Evolutionary conservation across 2,797 vertebrate species (phyloP).

Genomic region (Natrix natrix): DNA sequence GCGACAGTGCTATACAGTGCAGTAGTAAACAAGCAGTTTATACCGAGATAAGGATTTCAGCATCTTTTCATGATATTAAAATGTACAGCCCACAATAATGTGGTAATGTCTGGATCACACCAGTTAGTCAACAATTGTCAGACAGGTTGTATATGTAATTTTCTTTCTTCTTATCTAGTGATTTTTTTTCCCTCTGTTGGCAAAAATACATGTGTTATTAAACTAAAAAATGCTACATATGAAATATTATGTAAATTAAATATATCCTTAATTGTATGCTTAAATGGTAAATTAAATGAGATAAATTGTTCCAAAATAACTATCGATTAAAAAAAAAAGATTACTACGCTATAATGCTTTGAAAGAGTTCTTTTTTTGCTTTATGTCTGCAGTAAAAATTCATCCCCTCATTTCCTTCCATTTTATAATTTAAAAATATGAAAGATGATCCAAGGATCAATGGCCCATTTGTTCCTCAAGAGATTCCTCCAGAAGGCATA

Average conservation of each 20-base stretch:
- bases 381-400: slow-evolving; percentile 32
- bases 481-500: slow-evolving; percentile 42
- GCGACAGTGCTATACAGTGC: not conserved
- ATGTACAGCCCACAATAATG: not conserved
- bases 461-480: slow-evolving; percentile 49
- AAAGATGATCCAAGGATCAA: slow-evolving; percentile 53
- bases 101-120: not conserved
- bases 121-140: not conserved
- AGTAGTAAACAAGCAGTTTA: not conserved
- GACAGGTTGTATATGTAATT: not conserved
- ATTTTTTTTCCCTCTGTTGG: not conserved
- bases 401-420: slow-evolving; percentile 35
- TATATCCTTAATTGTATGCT: not conserved
- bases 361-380: slow-evolving; percentile 36
- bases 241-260: slow-evolving; percentile 16
- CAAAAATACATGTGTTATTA: not conserved
- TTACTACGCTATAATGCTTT: slow-evolving; percentile 38
- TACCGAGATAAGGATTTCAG: not conserved
- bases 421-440: slow-evolving; percentile 58
- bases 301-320: slow-evolving; percentile 32
- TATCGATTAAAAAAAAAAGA: slow-evolving; percentile 37
- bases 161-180: not conserved
- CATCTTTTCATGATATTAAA: not conserved
- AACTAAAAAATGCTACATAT: slow-evolving; percentile 12
- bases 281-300: slow-evolving; percentile 22